Base-by-base conservation (phyloP, 2,113 vertebrate species). In the Hippopotamus amphibius region DNA sequence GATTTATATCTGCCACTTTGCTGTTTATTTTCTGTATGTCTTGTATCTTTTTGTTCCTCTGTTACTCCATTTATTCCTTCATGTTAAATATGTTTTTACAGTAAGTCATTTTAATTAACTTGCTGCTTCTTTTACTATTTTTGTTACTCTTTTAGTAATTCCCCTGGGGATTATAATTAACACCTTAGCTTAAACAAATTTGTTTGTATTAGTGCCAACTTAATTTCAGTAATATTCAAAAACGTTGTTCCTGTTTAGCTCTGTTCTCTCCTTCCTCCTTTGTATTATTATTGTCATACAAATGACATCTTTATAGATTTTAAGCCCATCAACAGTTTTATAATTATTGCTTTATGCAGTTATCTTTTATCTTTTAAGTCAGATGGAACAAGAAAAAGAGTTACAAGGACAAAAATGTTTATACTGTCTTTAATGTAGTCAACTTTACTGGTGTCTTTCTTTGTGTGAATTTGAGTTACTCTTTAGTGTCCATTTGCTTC, bases 11-110 rank as follows among this genome's bases (percentile, higher is more conserved):
- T 90, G 26, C 41, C 19, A 53, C 82, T 95, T 87, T 94, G 46
- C 61, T 84, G 3, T 95, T 87, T 90, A 11, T 91, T 87, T 90
- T 74, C 21, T 48, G 15, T 87, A 55, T 93, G 24, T 93, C 30
- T 77, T 90, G 0, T 53, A 48, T 89, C n/a, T 90, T 83, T 96
- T 92, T 89, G 1, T 68, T 90, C 16, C 37, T 86, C 28, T 87
- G 6, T 93, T 86, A 46, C 26, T 91, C 30, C n/a, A n/a, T 96
- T 96, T 77, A 74, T 92, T 97, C 46, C 55, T 84, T 94, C 37
- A 59, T 55, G 37, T 94, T 93, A 93, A 82, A 43, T 85, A 84
- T 41, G 16, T 84, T 74, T 94, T 97, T 74, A n/a, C 10, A 88
- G 6, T 65, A 15, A 92, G 15, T 48, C 72, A 46, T 92, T 92